Base-by-base conservation (phyloP, 1,140 invertebrate species). In the Anthonomus grandis region DNA sequence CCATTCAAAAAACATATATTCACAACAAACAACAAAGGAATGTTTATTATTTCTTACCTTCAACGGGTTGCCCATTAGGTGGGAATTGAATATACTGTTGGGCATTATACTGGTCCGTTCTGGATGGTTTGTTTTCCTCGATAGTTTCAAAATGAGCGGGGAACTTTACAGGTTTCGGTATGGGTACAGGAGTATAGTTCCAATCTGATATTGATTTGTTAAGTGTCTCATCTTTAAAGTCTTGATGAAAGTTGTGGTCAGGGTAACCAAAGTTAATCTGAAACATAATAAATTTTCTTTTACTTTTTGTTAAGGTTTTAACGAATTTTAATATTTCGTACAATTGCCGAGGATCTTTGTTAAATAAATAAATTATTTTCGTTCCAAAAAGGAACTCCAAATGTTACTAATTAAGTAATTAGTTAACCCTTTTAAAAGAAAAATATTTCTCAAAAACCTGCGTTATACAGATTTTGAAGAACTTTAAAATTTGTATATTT, bases 61-160 rank as follows among this genome's bases (percentile, higher is more conserved):
- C 66, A 41, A 77, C 62, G 4, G 78, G 74, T 52, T 76, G 62
- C 52, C 78, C 78, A 3, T 76, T 78, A 3, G 77, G 75, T 25
- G 78, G 77, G 63, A 78, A 81, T 0, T 76, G 70, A 44, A 80
- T 79, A 56, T 78, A 80, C 63, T 77, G 77, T 15, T 78, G 54
- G 6, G 63, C 66, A 21, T 62, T 54, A 10, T 24, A 22, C 2
- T 59, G 4, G 27, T 61, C 55, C 24, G 62, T 57, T 21, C 54
- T 51, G 13, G 38, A 31, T n/a, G 46, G 18, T 24, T 67, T 64
- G 46, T 67, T 64, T 53, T 66, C 66, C 52, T 67, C 60, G 18
- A 68, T 68, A 5, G 64, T 67, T 61, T 66, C 61, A 48, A 60
- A 60, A 34, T 46, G 59, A 49, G 12, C 37, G 10, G 48, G 50